phyloP scores from a whole-genome alignment of 1,140 invertebrate species.

The Drosophila kohkoa region DNA sequence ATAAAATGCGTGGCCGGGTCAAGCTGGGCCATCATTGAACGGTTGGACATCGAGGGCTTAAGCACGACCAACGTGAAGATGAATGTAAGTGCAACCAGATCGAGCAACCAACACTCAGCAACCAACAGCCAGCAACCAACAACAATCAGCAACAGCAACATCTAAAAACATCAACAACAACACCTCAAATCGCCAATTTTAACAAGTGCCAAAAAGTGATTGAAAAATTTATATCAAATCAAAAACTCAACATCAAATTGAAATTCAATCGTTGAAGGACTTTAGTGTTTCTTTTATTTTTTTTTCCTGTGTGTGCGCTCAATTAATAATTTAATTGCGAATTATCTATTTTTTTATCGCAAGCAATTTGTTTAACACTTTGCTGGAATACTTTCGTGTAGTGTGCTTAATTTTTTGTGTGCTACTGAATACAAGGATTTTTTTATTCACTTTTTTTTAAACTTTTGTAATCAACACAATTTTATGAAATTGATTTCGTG shows the following conservation, averaged over 20 bases:
- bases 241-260: not conserved
- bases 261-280: not conserved
- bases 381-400: not conserved
- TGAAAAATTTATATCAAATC: not conserved
- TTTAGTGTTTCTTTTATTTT: not conserved
- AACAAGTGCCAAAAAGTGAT: not conserved
- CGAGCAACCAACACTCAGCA: not conserved
- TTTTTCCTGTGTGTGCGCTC: not conserved
- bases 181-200: constrained; percentile 7
- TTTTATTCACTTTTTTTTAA: not conserved
- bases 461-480: not conserved
- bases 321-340: not conserved
- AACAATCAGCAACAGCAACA: constrained; percentile 23
- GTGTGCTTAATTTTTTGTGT: not conserved
- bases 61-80: constrained; percentile 82
- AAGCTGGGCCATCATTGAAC: constrained; percentile 76
- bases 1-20: constrained; percentile 77
- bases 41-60: constrained; percentile 81
- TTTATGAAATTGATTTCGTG: not conserved
- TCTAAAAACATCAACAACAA: constrained; percentile 19
- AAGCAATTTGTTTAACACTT: not conserved
- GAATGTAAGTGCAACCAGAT: constrained; percentile 69
- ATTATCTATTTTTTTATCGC: not conserved
- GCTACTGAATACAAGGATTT: not conserved
- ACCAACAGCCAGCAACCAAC: constrained; percentile 13